Evolutionary conservation across 2,113 vertebrate species (phyloP), one percentile per base, ranked within the genome.

Genomic region (Chelonoidis abingdonii): DNA sequence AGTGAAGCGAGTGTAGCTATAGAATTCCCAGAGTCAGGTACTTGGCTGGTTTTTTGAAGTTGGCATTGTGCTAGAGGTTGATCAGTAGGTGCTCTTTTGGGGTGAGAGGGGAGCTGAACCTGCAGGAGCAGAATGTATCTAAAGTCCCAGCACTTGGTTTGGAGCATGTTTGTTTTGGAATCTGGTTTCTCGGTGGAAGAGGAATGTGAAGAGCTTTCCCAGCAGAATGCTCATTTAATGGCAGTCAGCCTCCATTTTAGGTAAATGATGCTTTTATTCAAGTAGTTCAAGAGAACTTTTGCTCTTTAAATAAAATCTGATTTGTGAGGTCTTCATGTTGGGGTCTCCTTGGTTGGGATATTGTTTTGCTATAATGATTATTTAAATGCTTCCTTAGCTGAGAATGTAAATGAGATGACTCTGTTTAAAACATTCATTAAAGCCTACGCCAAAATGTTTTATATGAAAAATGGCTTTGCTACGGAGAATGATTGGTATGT

Each of bases 401-500:
- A 97, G 87, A 96, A 98, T 97, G 97, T 95, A 96, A 97, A 95
- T 44, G 89, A 80, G 90, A 97, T 96, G 94, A 98, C 86, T 96
- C 97, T 92, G 92, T 97, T 82, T 78, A 96, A 97, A 97, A 96
- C 95, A 98, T 97, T 98, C 96, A 98, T 98, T 98, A 98, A 96
- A 97, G 83, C 83, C 81, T 95, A 86, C 82, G 94, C 89, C 88
- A 95, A 97, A 95, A 88, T 13, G 84, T 93, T 98, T 97, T 95
- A 82, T 97, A 95, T 95, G 92, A 96, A 97, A 98, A 98, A 97
- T 97, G 95, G 92, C 87, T 97, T 97, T 95, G 89, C 94, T 95
- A 83, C 88, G 90, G 95, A 98, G 94, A 98, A 96, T 98, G 97
- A 98, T 98, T 98, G 96, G 97, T 97, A 98, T 98, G 98, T 98